phyloP scores from a whole-genome alignment of 2,797 vertebrate species.

The Caiman crocodilus region DNA sequence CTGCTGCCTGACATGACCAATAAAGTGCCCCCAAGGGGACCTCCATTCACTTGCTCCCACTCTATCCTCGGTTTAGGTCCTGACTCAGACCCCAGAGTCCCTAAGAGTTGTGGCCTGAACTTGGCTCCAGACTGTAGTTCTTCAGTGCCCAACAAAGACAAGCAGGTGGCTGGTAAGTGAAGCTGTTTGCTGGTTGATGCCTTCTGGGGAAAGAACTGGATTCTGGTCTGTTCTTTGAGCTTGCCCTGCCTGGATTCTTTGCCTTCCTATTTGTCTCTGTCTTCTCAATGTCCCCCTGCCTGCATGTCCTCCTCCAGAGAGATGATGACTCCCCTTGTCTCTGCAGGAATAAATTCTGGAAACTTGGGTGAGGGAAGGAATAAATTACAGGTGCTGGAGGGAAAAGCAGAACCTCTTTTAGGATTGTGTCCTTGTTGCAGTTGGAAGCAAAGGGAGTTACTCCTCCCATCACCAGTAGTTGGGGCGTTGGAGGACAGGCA shows the following conservation, averaged over 20 bases:
- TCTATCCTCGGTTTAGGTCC: background rate
- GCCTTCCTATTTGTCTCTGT: background rate
- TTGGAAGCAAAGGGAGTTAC: background rate
- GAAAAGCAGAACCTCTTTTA: background rate
- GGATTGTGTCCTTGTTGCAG: background rate
- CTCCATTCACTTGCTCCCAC: background rate
- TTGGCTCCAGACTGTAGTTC: background rate
- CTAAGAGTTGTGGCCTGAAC: background rate
- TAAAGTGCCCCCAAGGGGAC: background rate
- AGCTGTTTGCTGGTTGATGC: background rate
- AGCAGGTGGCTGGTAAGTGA: conserved; percentile 75
- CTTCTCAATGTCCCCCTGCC: background rate
- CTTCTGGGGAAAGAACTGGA: background rate
- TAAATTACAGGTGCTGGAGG: background rate
- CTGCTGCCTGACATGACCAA: no score
- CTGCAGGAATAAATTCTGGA: background rate
- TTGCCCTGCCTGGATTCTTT: background rate
- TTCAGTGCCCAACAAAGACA: conserved; percentile 9
- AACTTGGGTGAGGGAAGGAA: background rate
- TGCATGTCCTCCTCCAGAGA: background rate
- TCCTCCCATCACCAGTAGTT: background rate
- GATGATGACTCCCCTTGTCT: background rate
- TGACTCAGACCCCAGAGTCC: accelerated
- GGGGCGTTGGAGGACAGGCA: background rate
- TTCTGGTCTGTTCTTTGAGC: no score